Conservation (phyloP, 2,113 vertebrate species). For the Mirounga angustirostris region DNA sequence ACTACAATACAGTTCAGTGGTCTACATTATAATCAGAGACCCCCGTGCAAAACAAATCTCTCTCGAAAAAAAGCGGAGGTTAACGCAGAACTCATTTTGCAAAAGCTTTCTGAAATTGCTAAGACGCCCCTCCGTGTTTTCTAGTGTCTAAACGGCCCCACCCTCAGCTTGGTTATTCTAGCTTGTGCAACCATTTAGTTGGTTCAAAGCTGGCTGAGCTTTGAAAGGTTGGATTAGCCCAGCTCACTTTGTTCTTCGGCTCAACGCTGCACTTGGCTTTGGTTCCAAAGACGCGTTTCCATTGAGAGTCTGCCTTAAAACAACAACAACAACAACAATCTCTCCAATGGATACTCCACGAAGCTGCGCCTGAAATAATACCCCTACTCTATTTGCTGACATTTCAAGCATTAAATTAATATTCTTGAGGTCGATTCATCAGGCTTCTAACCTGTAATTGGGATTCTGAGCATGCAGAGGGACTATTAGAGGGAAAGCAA, state of each 20-base stretch:
- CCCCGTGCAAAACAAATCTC: background rate
- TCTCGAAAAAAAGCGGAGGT: background rate
- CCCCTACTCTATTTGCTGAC: constrained; percentile 68
- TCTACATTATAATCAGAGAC: background rate
- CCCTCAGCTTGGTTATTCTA: fast-evolving
- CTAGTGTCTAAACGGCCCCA: fast-evolving
- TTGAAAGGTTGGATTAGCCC: background rate
- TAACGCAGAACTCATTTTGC: background rate
- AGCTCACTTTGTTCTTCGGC: background rate
- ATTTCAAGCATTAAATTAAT: constrained; percentile 84
- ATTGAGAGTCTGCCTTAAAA: constrained; percentile 40
- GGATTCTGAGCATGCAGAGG: constrained; percentile 71
- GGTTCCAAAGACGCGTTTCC: background rate
- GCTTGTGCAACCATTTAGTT: fast-evolving
- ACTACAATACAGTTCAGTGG: background rate
- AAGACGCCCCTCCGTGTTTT: fast-evolving
- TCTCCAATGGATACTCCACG: constrained; percentile 18
- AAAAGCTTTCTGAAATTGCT: background rate
- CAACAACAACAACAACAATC: background rate
- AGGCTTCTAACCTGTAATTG: constrained; percentile 77
- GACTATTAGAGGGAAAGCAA: constrained; percentile 69
- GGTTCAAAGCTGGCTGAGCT: background rate
- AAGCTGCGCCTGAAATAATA: constrained; percentile 36
- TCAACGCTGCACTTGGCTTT: background rate
- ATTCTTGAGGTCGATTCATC: constrained; percentile 80